Evolutionary conservation across 2,888 invertebrate genomes (phyloP), one percentile per base, ranked within the genome.

Genomic region (Aspidiotus rigidus): DNA sequence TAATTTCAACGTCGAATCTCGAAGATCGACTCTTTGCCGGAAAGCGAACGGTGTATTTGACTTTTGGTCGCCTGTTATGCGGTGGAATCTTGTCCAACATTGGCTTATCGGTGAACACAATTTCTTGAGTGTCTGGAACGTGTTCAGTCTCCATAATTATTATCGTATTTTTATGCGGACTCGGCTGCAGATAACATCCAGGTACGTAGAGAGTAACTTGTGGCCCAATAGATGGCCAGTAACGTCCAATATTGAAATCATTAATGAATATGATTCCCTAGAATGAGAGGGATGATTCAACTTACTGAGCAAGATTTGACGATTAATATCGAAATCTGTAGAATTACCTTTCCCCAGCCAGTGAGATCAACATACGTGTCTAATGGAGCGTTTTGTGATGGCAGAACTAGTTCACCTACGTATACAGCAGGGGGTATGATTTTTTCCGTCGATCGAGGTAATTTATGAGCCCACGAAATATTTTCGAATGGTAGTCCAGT

Each of bases 401-500:
- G 66, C 10, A 74, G 62, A 15, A 69, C 59, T 40, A 74, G 74
- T 41, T 69, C 70, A 10, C 70, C 72, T 42, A 63, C 69, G 60
- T 72, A 74, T 42, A 73, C 72, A 6, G 73, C 73, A 7, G 74
- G 74, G 11, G 63, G 60, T 17, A 40, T 53, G 15, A 54, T 54
- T n/a, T 13, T 16, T 39, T 13, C 13, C 57, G 40, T 10, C 16
- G 53, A 40, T 44, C 49, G 39, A 59, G 28, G 28, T 39, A 73
- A 42, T 11, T 72, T 62, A 11, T 72, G 71, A 17, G 75, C 17
- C 71, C 70, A 71, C 11, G 70, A 69, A n/a, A 70, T 71, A 40
- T 72, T 71, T 10, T 70, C 71, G 54, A 75, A 64, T 6, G 85
- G 83, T 75, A 79, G 85, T 54, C 83, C 82, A 7, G 83, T 86